These are phyloP conservation scores for Ptychobarbus kaznakovi DNA, from an alignment of 2,797 vertebrate genomes.

Conservation along the genomic window DNA sequence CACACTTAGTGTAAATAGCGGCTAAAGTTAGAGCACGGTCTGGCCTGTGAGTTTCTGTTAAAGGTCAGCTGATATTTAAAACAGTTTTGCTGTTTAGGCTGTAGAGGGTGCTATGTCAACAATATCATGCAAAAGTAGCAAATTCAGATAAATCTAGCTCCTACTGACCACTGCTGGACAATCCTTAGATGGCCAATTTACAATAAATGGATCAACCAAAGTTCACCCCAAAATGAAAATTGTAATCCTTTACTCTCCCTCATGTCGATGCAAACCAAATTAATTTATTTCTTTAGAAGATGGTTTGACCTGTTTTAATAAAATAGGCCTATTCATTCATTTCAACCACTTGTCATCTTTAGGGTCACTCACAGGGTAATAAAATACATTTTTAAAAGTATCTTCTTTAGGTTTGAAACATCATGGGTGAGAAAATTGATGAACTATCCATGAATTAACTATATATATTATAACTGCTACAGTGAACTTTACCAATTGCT, in stretches of 20 bases:
- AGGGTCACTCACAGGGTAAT: no score
- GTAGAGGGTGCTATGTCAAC: background rate
- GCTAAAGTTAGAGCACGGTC: background rate
- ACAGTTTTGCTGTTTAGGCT: background rate
- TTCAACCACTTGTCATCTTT: background rate
- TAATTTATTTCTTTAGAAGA: background rate
- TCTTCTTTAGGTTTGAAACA: background rate
- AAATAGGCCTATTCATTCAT: background rate
- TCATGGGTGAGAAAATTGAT: background rate
- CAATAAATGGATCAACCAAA: background rate
- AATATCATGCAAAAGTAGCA: background rate
- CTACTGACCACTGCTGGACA: constrained; percentile 6
- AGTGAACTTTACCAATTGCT: background rate
- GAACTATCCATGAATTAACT: background rate
- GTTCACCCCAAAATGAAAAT: background rate
- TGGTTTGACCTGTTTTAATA: background rate
- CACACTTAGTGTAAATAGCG: background rate
- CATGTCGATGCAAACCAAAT: background rate
- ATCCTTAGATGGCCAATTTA: background rate
- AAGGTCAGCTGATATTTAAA: background rate
- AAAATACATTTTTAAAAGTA: background rate
- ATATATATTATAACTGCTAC: background rate
- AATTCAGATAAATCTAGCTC: background rate
- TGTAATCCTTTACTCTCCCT: background rate
- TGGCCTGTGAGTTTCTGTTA: background rate